Base-by-base conservation (phyloP, 2,888 invertebrate genomes). In the Oscheius sp. region DNA sequence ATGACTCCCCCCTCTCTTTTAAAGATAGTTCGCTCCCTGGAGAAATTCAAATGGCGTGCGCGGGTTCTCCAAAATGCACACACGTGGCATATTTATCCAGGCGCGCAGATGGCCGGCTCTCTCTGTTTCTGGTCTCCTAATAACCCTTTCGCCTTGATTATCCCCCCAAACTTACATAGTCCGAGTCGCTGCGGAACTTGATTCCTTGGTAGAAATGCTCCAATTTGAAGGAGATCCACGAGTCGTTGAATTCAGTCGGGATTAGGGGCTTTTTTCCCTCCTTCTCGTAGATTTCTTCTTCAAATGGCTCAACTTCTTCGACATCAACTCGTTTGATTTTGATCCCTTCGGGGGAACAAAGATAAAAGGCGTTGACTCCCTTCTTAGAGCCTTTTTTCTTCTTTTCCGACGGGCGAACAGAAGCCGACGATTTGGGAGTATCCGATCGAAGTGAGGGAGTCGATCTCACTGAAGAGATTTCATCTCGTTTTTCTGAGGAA, bases 81-180 rank as follows among this genome's bases (percentile, higher is more conserved):
- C 27, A 52, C 50, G 57, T 20, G 34, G 20, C 37, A 25, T 57
- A 31, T 61, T 61, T 61, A 61, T 61, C 45, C 61, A 61, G 45
- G 25, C 31, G 10, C 33, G 37, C 57, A 57, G 57, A 57, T 57
- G 57, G 57, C 25, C 27, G 42, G 5, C 42, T 17, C 20, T 48
- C 23, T 10, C 37, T 37, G 37, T 37, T 37, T 37, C 37, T 15
- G 4, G 42, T 15, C 52, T 52, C n/a, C n/a, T n/a, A 10, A 52
- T 29, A 34, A 37, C 34, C 42, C n/a, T 42, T 42, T 20, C 42
- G 42, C n/a, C 15, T 20, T 42, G 20, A 42, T 42, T 17, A 42
- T 20, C 42, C 42, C 42, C 42, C 15, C 37, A 42, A 33, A 55
- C 55, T 34, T 23, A 55, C 55, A 34, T 55, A 55, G 17, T 55